Conservation (phyloP, 2,888 invertebrate genomes). For the Cosmia trapezina region DNA sequence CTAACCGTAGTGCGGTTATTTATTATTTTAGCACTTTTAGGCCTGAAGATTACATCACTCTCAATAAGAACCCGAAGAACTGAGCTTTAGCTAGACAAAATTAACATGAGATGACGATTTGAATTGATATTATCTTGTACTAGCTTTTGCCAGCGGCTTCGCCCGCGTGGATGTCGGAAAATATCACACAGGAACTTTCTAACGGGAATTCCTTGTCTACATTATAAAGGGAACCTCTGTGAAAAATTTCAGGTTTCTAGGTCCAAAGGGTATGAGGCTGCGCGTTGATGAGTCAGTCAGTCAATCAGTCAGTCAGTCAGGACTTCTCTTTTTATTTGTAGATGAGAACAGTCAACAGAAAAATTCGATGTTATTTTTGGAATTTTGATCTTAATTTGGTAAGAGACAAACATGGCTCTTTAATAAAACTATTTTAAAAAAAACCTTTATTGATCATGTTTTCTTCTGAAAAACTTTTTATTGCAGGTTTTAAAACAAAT, state of each 20-base stretch:
- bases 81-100: neutral
- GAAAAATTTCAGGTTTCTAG: too few relatives aligned
- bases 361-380: neutral
- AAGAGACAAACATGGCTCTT: neutral
- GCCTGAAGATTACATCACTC: conserved; percentile 7
- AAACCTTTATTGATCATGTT: neutral
- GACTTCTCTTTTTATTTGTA: too few relatives aligned
- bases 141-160: too few relatives aligned
- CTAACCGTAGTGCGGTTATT: conserved; percentile 43
- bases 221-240: too few relatives aligned
- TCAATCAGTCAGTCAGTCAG: too few relatives aligned
- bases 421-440: too few relatives aligned
- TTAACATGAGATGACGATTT: neutral
- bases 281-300: too few relatives aligned
- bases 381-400: neutral
- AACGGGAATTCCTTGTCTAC: too few relatives aligned
- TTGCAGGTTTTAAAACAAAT: neutral
- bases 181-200: too few relatives aligned
- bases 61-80: neutral
- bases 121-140: neutral
- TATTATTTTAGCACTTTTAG: conserved; percentile 49
- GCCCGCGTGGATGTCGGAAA: too few relatives aligned
- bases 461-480: neutral
- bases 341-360: neutral
- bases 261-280: too few relatives aligned